Base-by-base conservation (phyloP, 1,140 invertebrate species). In the Drosophila erecta region DNA sequence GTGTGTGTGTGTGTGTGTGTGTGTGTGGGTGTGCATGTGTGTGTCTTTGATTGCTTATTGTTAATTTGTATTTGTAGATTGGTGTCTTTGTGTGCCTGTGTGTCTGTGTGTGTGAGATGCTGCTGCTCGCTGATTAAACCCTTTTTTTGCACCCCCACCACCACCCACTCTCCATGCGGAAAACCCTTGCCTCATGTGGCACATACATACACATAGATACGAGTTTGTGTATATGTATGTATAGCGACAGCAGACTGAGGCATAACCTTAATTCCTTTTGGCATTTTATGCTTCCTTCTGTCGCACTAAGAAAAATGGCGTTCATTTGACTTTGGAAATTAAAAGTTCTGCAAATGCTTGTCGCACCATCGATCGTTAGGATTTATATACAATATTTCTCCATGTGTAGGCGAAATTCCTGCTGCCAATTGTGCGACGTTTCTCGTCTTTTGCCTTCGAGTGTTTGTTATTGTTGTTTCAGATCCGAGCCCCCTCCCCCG, bases 31-130 rank as follows among this genome's bases (percentile, higher is more conserved):
- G 62, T 70, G 62, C 81, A 69, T 87, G 8, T 69, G 20, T 70
- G 62, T 86, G 74, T 87, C 83, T 87, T 89, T 89, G 84, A 89
- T 90, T 89, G 84, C 84, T 89, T 89, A 89, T 89, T 89, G 84
- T 89, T 89, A 89, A 89, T 89, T 89, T 89, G 84, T 89, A 89
- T 89, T 90, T 89, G 76, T 80, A 67, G 86, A 84, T 89, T 83
- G 81, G 65, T 69, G 67, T 53, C 40, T 22, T 40, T 79, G 56
- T 61, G 61, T 70, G 50, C 38, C 41, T 50, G 8, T 30, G 8
- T 30, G 8, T 30, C 40, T 38, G 37, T 14, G 60, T 70, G 64
- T 65, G 41, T 62, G 64, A 65, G 76, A 77, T 64, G 71, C 64
- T 70, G 72, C 66, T 66, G 69, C 41, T 71, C 83, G 69, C 84